Conservation (phyloP, 2,888 invertebrate genomes). For the Rosalia funebris region DNA sequence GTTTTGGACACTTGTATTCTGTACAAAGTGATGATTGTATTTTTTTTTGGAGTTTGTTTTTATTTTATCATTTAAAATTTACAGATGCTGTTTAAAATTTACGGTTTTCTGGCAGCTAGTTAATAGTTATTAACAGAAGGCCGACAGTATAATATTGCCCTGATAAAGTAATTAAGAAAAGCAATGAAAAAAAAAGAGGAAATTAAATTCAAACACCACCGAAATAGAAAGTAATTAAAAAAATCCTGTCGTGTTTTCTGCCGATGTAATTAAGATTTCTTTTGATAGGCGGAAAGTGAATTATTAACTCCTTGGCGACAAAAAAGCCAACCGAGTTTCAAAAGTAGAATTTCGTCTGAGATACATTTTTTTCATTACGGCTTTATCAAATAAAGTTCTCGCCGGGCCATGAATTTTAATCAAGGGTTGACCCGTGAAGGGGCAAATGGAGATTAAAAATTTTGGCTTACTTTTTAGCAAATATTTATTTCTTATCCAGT, state of each 20-base stretch:
- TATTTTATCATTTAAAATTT: too few species aligned
- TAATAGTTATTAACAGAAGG: too few species aligned
- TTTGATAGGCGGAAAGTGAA: constrained; percentile 6
- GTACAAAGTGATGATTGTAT: too few species aligned
- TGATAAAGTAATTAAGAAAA: too few species aligned
- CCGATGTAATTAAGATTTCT: constrained; percentile 17
- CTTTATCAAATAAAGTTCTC: constrained; percentile 21
- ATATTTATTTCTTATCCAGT: constrained; percentile 2
- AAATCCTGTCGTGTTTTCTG: constrained; percentile 1
- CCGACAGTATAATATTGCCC: too few species aligned
- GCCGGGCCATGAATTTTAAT: constrained; percentile 20
- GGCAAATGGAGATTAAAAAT: constrained; percentile 11
- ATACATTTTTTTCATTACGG: constrained; percentile 8
- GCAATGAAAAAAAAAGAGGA: too few species aligned
- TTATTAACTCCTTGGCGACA: constrained; percentile 15
- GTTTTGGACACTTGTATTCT: too few species aligned
- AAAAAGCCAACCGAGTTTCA: neutral
- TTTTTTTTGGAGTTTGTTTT: too few species aligned
- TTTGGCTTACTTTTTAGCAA: constrained; percentile 14
- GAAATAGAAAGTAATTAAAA: constrained; percentile 9
- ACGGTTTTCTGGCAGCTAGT: too few species aligned
- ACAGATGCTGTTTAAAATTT: too few species aligned
- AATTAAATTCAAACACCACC: neutral
- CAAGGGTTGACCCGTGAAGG: neutral
- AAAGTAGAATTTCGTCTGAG: constrained; percentile 6